A percentile compares a stretch with the other conserved stretches of the same genome.
phyloP scores from a whole-genome alignment of 2,113 vertebrate species.

The Callipepla squamata region DNA sequence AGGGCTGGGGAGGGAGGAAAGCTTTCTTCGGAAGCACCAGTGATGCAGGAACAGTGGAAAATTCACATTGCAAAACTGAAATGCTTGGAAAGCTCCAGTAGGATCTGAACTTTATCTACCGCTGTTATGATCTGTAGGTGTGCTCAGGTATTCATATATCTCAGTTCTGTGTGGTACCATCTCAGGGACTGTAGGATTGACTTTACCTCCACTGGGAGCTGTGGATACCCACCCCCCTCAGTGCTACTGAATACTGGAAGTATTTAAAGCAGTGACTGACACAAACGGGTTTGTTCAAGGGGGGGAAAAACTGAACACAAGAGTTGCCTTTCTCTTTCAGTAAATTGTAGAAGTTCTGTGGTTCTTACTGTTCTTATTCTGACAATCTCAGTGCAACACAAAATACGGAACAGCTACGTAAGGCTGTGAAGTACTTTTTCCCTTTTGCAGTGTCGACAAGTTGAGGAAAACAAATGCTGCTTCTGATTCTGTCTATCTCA shows the following conservation, averaged over 20 bases:
- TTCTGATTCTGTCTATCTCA: background rate
- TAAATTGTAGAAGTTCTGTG: background rate
- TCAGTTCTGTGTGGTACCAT: background rate
- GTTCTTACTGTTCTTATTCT: background rate
- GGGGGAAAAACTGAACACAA: background rate
- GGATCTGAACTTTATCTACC: background rate
- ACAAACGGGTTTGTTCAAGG: background rate
- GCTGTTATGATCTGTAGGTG: background rate
- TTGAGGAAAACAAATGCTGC: background rate
- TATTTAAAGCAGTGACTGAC: background rate
- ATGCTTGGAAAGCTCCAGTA: background rate
- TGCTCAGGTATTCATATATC: background rate
- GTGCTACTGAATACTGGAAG: background rate
- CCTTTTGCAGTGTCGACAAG: background rate
- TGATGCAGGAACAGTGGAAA: background rate
- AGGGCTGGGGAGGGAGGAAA: fast-evolving
- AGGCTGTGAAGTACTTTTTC: background rate
- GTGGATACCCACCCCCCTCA: background rate
- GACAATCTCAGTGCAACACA: fast-evolving
- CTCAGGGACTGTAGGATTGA: background rate
- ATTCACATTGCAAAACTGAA: background rate
- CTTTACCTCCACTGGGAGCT: background rate
- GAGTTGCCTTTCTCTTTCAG: background rate
- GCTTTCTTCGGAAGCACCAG: background rate
- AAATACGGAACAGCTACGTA: background rate